phyloP scores from a whole-genome alignment of 2,888 invertebrate species.

The Macrophya annulata region DNA sequence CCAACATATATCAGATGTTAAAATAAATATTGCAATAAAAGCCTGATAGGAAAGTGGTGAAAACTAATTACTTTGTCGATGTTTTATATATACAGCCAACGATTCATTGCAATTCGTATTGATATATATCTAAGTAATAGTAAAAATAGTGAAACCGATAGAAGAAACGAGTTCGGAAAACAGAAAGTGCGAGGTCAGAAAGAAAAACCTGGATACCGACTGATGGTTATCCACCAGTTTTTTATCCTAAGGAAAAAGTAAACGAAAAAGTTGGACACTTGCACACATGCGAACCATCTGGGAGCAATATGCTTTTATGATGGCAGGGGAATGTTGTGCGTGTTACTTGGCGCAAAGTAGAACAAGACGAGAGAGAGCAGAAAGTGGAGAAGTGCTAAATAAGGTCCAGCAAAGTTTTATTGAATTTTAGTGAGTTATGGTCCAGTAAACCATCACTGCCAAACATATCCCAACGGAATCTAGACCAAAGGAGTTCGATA shows the following conservation, averaged over 20 bases:
- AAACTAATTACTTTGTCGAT: background rate
- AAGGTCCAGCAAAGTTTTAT: constrained; percentile 56
- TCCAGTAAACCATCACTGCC: constrained; percentile 47
- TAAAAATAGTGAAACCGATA: background rate
- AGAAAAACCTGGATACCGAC: constrained; percentile 26
- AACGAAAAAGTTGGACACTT: constrained; percentile 55
- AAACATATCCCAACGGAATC: constrained; percentile 22
- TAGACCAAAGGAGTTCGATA: background rate
- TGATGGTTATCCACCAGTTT: constrained; percentile 8
- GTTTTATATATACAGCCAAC: background rate
- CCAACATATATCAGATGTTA: background rate
- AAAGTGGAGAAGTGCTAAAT: constrained; percentile 49
- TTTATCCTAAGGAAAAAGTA: background rate
- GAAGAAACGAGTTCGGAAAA: background rate
- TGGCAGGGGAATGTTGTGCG: constrained; percentile 32
- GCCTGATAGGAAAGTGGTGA: too few species aligned
- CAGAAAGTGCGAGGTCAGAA: background rate
- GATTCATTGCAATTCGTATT: background rate
- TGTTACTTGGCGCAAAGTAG: constrained; percentile 31
- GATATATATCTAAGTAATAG: background rate
- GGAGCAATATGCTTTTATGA: constrained; percentile 50
- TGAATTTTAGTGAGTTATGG: constrained; percentile 57
- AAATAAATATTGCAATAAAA: background rate
- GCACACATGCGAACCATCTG: constrained; percentile 46
- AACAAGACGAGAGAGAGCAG: constrained; percentile 24